Evolutionary conservation across 2,888 invertebrate species (phyloP), one percentile per base, ranked within the genome.

Genomic region (Diabrotica balteata): DNA sequence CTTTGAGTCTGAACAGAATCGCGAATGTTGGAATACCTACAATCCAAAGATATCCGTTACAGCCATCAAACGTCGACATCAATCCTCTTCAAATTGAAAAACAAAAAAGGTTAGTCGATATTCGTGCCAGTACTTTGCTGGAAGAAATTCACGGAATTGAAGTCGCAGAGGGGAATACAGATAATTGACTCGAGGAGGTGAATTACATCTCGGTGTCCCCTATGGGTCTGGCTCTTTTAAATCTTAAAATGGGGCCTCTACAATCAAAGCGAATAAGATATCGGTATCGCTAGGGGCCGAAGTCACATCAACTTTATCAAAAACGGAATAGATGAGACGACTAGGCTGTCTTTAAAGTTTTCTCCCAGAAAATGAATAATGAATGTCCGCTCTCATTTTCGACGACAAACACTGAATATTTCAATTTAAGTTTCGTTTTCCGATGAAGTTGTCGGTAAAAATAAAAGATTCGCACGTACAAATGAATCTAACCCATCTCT

Each of bases 261-360:
- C 55, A 63, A 63, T 63, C 63, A 63, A 63, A 63, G 63, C 54
- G 63, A 63, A 63, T 63, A 63, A 54, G 63, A 55, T 63, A 55
- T 63, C n/a, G 54, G 63, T 49, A 55, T 55, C 63, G 43, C 63
- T 43, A 63, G 55, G 55, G 55, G 49, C 43, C 43, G 8, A 55
- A 53, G 11, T 63, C 47, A 43, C 55, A 63, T 63, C 43, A 47
- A 46, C 61, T 6, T 53, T 51, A 51, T 52, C 47, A 57, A 63
- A 55, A 55, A 55, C 55, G 55, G 49, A 63, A 63, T 63, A 63
- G 63, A 63, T 45, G 42, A 63, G 62, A 54, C 54, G 45, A 32
- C 22, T 42, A 55, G 47, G 43, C 22, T 63, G 32, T 7, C 53
- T 22, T 60, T 17, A 60, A 50, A 11, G 49, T 50, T 59, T 32